Evolutionary conservation across 2,888 invertebrate species (phyloP).

Genomic region (Cephus rjabovi): DNA sequence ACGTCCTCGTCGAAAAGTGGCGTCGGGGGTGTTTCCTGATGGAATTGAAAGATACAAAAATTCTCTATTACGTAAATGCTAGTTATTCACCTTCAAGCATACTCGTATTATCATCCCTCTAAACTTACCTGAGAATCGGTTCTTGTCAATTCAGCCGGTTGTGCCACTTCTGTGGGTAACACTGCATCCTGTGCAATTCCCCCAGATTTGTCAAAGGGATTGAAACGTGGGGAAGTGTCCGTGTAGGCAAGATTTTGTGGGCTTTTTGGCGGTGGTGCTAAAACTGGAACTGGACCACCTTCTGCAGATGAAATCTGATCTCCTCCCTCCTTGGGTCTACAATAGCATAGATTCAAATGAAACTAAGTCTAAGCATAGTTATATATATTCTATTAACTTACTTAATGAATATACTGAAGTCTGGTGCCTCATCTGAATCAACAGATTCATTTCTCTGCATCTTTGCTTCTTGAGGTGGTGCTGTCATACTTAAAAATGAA

Average conservation of each 20-base stretch:
- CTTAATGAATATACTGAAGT: slow-evolving; percentile 86
- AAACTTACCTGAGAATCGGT: slow-evolving; percentile 59
- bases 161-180: slow-evolving; percentile 52
- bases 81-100: slow-evolving; percentile 37
- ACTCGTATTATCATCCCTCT: neutral
- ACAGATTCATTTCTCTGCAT: slow-evolving; percentile 74
- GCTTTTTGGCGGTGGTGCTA: slow-evolving; percentile 80
- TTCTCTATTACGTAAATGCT: slow-evolving; percentile 36
- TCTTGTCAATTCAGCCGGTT: slow-evolving; percentile 62
- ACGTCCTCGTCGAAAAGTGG: slow-evolving; percentile 95
- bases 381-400: slow-evolving; percentile 50
- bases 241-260: slow-evolving; percentile 68
- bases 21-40: slow-evolving; percentile 89
- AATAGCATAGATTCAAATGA: neutral
- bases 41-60: slow-evolving; percentile 42
- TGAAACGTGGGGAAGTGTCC: slow-evolving; percentile 77
- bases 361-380: neutral
- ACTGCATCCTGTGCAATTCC: slow-evolving; percentile 64
- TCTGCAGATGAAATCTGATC: slow-evolving; percentile 51
- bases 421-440: slow-evolving; percentile 84
- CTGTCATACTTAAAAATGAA: slow-evolving; percentile 83
- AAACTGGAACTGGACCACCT: slow-evolving; percentile 74
- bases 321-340: slow-evolving; percentile 68
- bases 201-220: slow-evolving; percentile 80
- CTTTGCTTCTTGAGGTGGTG: slow-evolving; percentile 78